Conservation (phyloP, 2,888 invertebrate genomes). For the Zaprionus bogoriensis region DNA sequence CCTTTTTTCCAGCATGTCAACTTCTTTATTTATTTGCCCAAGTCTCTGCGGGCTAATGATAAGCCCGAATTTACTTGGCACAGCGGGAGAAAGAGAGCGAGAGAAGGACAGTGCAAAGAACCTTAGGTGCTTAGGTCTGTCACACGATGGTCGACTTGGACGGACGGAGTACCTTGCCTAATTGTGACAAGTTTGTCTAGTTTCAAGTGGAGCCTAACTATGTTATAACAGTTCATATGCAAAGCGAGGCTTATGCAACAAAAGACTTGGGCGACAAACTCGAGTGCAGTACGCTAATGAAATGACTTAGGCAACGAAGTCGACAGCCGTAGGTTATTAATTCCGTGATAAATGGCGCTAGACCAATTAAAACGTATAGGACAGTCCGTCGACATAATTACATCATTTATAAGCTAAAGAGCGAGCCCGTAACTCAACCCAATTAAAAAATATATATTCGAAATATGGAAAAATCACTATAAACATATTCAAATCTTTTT, state of each 20-base stretch:
- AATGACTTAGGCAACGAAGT: constrained; percentile 23
- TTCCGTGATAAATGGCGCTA: neutral
- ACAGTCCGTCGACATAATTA: neutral
- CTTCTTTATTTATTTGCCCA: constrained; percentile 3
- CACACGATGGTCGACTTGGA: constrained; percentile 38
- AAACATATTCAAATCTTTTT: neutral
- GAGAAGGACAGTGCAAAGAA: too few species aligned
- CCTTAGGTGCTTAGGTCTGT: constrained; percentile 9
- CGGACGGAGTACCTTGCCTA: constrained; percentile 9
- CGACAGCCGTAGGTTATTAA: neutral
- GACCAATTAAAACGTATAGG: neutral
- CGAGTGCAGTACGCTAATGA: neutral
- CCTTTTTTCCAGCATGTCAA: constrained; percentile 39
- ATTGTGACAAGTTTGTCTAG: constrained; percentile 34
- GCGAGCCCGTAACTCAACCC: neutral
- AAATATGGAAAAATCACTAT: neutral
- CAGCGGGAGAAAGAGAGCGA: too few species aligned
- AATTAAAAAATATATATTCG: neutral
- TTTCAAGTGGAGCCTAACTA: constrained; percentile 1
- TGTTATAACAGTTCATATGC: neutral
- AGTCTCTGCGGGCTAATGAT: constrained; percentile 38
- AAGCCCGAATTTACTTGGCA: too few species aligned
- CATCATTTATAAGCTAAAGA: neutral
- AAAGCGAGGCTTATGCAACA: constrained; percentile 13
- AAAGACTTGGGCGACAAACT: constrained; percentile 27